phyloP scores from a whole-genome alignment of 2,888 invertebrate genomes.

The Apodemia mormo region DNA sequence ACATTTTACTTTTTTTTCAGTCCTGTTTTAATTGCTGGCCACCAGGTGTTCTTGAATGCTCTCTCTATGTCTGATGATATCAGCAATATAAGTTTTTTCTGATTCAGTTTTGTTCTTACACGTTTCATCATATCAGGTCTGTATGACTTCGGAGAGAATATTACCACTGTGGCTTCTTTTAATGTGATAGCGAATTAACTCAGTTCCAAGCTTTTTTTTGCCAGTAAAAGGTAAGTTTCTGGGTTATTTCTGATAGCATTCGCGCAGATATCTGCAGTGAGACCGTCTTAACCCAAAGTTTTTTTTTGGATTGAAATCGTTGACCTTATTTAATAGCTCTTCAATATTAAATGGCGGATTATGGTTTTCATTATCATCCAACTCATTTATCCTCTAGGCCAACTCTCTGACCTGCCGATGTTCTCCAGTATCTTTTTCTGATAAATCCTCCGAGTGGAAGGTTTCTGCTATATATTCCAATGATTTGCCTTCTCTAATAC shows the following conservation, averaged over 20 bases:
- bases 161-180: not conserved
- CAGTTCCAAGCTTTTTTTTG: not conserved
- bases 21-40: not conserved
- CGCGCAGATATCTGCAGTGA: not conserved
- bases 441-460: constrained; percentile 7
- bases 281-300: not conserved
- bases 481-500: not conserved
- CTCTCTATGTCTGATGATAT: not conserved
- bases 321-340: not conserved
- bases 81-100: not conserved
- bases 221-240: not conserved
- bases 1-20: not conserved
- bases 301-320: not conserved
- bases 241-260: not conserved
- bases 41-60: not conserved
- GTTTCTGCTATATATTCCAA: not conserved
- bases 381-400: not conserved
- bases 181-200: not conserved
- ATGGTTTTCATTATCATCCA: not conserved
- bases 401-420: not conserved
- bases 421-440: not conserved
- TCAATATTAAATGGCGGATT: not conserved
- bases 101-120: not conserved
- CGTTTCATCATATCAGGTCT: not conserved
- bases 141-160: not conserved